phyloP scores from a whole-genome alignment of 1,140 invertebrate genomes.

The Drosophila murphyi region DNA sequence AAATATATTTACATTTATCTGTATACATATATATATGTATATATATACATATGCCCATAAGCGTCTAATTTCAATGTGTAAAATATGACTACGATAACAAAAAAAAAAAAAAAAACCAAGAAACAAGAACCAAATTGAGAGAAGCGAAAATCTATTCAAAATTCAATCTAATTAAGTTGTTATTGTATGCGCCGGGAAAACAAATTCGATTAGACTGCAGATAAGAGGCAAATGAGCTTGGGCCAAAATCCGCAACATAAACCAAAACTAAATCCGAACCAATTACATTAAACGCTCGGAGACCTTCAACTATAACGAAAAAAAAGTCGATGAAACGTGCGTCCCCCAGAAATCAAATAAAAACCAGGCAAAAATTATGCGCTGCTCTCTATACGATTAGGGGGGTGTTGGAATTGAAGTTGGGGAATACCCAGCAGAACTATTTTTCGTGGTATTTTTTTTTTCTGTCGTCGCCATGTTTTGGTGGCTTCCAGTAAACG shows the following conservation, averaged over 20 bases:
- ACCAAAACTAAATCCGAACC: constrained; percentile 50
- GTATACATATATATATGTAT: constrained; percentile 21
- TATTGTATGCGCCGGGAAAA: constrained; percentile 68
- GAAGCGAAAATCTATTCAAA: constrained; percentile 37
- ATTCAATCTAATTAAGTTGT: constrained; percentile 79
- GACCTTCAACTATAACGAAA: constrained; percentile 6
- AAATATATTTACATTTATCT: no score
- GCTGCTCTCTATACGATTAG: constrained; percentile 58
- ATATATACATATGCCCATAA: constrained; percentile 48
- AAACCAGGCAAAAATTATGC: constrained; percentile 73
- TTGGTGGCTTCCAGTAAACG: constrained; percentile 18
- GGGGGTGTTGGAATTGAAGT: not conserved
- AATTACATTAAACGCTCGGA: constrained; percentile 73
- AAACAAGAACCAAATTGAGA: constrained; percentile 7
- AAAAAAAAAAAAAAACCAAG: not conserved
- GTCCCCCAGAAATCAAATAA: constrained; percentile 58
- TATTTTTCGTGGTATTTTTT: not conserved
- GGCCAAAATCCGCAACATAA: constrained; percentile 19
- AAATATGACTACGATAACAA: constrained; percentile 53
- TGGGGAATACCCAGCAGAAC: constrained; percentile 32
- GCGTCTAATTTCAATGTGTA: constrained; percentile 51
- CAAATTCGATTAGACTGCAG: constrained; percentile 70
- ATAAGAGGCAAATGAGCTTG: constrained; percentile 50
- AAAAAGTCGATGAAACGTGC: constrained; percentile 38
- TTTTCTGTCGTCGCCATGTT: constrained; percentile 32